Percentiles rank a stretch among this genome's conserved stretches.
Conservation (phyloP, 1,140 invertebrate genomes). For the Adelges cooleyi region DNA sequence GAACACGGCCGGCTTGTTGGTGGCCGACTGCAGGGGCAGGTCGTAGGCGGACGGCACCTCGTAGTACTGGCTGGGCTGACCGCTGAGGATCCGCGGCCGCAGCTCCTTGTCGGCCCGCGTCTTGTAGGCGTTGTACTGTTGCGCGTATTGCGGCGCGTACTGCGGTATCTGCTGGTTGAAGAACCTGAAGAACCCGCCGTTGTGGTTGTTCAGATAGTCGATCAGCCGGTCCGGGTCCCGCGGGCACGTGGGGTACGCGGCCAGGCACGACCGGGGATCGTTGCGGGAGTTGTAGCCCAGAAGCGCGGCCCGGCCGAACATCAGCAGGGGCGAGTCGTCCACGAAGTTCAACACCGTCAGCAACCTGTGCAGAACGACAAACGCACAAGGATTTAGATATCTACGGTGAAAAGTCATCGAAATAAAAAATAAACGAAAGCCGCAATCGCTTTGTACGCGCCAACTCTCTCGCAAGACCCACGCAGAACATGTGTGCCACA, state of each 20-base stretch:
- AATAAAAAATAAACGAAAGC: too few species aligned
- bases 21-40: not conserved
- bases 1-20: not conserved
- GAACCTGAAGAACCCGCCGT: conserved; percentile 70
- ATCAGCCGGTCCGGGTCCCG: conserved; percentile 55
- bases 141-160: conserved; percentile 32
- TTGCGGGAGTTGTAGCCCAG: conserved; percentile 54
- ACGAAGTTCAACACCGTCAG: conserved; percentile 40
- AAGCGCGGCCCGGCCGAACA: conserved; percentile 58
- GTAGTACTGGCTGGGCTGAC: not conserved
- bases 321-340: conserved; percentile 48
- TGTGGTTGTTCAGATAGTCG: conserved; percentile 71
- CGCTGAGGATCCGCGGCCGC: not conserved
- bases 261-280: conserved; percentile 47
- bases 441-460: too few species aligned
- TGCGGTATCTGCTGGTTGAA: conserved; percentile 43
- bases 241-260: conserved; percentile 59
- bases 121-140: conserved; percentile 28
- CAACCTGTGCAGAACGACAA: too few species aligned
- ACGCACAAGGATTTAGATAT: too few species aligned
- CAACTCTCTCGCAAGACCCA: too few species aligned
- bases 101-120: not conserved
- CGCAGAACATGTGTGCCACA: too few species aligned
- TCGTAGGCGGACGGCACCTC: not conserved
- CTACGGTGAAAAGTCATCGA: too few species aligned